A percentile compares a stretch with the other conserved stretches of the same genome.
phyloP scores from a whole-genome alignment of 2,888 invertebrate species.

The Chymomyza fuscimana region DNA sequence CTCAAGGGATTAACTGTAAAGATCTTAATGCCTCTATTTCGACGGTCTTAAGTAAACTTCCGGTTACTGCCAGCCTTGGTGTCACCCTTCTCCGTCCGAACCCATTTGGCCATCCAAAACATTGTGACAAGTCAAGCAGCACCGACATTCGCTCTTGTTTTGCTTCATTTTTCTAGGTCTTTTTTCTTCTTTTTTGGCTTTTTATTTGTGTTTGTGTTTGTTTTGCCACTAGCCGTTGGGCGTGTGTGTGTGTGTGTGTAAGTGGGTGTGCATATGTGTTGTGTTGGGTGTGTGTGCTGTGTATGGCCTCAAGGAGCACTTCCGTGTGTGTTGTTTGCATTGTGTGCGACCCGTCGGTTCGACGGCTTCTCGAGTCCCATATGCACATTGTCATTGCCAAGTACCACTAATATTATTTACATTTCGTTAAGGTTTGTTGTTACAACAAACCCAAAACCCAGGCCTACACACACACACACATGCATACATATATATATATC shows the following conservation, averaged over 20 bases:
- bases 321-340: conserved; percentile 53
- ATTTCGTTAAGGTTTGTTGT: conserved; percentile 63
- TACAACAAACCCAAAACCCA: conserved; percentile 8
- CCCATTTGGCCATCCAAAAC: conserved; percentile 26
- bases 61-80: conserved; percentile 36
- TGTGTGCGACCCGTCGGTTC: conserved; percentile 29
- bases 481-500: conserved; percentile 13
- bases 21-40: conserved; percentile 76
- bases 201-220: conserved; percentile 61
- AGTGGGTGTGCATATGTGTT: conserved; percentile 15
- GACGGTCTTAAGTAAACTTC: conserved; percentile 75
- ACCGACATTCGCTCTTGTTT: conserved; percentile 27
- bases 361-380: conserved; percentile 55
- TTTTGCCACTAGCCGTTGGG: conserved; percentile 65
- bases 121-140: conserved; percentile 70
- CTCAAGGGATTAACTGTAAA: conserved; percentile 78
- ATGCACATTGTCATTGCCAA: conserved; percentile 73
- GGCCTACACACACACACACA: conserved; percentile 9
- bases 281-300: background rate
- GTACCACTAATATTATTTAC: conserved; percentile 72
- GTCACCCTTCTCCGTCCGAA: conserved; percentile 16
- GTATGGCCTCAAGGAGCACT: conserved; percentile 49
- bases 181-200: conserved; percentile 67
- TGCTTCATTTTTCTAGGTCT: conserved; percentile 35
- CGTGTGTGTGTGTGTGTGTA: conserved; percentile 11